Conservation (phyloP, 2,113 vertebrate species). For the Microcebus murinus region DNA sequence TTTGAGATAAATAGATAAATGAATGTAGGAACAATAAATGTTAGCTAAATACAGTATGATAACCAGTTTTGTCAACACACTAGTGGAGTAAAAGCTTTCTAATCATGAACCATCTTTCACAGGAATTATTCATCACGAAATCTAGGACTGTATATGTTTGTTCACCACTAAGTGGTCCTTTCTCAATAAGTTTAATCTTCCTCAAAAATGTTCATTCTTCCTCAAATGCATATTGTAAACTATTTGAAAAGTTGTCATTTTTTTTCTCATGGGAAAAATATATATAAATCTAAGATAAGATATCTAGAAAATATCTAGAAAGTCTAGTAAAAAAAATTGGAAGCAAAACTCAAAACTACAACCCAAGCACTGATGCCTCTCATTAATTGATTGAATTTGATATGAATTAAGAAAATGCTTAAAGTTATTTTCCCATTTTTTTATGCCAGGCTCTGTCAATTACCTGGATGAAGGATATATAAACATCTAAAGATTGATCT, state of each 20-base stretch:
- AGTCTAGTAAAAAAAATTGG: background rate
- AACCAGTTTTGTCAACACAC: background rate
- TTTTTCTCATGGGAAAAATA: background rate
- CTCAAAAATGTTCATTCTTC: slow-evolving; percentile 18
- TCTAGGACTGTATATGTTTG: background rate
- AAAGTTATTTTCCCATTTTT: background rate
- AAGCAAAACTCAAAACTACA: background rate
- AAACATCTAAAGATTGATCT: background rate
- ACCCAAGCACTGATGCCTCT: background rate
- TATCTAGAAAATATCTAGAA: background rate
- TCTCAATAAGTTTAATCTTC: background rate
- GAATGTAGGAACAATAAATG: background rate
- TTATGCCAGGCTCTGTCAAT: background rate
- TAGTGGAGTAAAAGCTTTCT: background rate
- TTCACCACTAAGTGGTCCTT: background rate
- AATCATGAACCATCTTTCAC: background rate
- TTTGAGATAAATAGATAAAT: background rate
- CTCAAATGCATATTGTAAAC: background rate
- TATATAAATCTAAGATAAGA: background rate
- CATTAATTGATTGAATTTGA: background rate
- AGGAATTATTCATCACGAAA: background rate
- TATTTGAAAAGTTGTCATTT: background rate
- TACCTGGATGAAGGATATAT: background rate
- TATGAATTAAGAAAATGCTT: background rate
- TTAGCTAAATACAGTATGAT: background rate